Base-by-base conservation (phyloP, 1,140 invertebrate species). In the Sinella curviseta region DNA sequence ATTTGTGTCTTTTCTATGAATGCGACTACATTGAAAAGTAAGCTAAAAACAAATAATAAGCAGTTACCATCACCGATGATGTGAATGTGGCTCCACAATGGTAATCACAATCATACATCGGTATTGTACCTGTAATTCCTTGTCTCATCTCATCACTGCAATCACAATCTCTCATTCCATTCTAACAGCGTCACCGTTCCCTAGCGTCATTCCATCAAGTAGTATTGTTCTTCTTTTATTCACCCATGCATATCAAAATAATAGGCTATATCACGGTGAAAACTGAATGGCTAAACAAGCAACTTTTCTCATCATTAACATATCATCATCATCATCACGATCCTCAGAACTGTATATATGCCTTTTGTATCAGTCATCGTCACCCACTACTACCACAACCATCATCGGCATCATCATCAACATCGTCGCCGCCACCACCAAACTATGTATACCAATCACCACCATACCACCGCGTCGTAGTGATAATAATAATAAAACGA, bases 231-330 rank as follows among this genome's bases (percentile, higher is more conserved):
- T 65, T 65, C 26, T 65, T 26, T 65, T 65, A 65, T 65, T 65
- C 57, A 65, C 26, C 57, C 57, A 65, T 17, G 57, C 57, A n/a
- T 65, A 65, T 17, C 57, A 65, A 4, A 65, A 65, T 26, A 65
- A 65, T 48, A 20, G 39, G 39, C 20, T 48, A 12, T n/a, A 65
- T 65, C 57, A n/a, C 57, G 57, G 16, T 8, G 57, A 26, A 16
- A 16, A 65, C 4, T 65, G 24, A 65, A 65, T 26, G 3, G 57
- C 57, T 48, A 48, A 48, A 48, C 39, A 48, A 48, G 39, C 39
- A 48, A 48, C 8, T 48, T 48, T 48, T 48, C 39, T 48, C 39
- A 48, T 48, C 39, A 48, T 48, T 48, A 48, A 48, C 39, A 48
- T 48, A 48, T 48, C 57, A 65, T 26, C 57, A 65, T 65, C 57